Conservation (phyloP, 2,888 invertebrate genomes). For the Agrotis puta region DNA sequence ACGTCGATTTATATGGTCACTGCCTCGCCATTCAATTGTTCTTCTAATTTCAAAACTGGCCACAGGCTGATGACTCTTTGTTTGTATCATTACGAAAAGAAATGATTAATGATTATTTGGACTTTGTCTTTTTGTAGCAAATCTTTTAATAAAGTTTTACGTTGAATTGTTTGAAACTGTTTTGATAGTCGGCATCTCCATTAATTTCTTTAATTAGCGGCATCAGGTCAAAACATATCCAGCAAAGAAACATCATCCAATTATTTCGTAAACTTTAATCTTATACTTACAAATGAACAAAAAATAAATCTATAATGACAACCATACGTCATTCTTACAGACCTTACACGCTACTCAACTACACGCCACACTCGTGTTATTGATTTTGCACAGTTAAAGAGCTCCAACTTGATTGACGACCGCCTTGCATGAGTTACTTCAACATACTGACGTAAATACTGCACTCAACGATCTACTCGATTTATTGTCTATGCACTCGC, state of each 20-base stretch:
- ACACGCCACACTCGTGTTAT: conserved; percentile 56
- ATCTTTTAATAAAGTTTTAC: background rate
- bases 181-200: too few species aligned
- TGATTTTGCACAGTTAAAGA: conserved; percentile 58
- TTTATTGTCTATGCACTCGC: conserved; percentile 62
- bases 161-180: background rate
- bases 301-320: conserved; percentile 27
- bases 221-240: background rate
- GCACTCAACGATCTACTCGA: conserved; percentile 60
- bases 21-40: background rate
- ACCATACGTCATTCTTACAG: conserved; percentile 50
- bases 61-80: too few species aligned
- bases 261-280: conserved; percentile 14
- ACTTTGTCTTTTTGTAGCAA: background rate
- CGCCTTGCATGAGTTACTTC: conserved; percentile 62
- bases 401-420: conserved; percentile 60
- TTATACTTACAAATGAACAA: conserved; percentile 3
- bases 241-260: conserved; percentile 9
- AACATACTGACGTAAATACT: conserved; percentile 57
- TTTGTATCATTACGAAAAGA: too few species aligned
- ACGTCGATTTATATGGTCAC: background rate
- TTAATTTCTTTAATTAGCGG: background rate
- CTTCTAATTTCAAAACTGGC: too few species aligned
- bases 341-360: conserved; percentile 54
- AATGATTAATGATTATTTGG: too few species aligned